Conservation (phyloP, 2,888 invertebrate species). For the Acanthosepion esculentum region DNA sequence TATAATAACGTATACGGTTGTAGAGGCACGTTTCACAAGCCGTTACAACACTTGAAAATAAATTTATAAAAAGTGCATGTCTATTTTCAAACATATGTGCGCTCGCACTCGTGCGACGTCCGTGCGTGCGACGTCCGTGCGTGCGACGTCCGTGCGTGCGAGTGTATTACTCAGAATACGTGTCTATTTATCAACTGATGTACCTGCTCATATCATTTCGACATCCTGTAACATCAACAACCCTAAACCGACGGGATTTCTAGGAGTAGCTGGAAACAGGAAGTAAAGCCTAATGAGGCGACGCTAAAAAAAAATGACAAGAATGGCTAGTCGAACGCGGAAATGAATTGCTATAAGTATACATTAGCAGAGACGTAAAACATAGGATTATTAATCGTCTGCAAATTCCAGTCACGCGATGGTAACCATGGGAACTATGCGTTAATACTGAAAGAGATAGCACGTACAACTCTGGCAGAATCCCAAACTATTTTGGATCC, state of each 20-base stretch:
- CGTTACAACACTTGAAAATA: too few species aligned
- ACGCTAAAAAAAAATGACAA: background rate
- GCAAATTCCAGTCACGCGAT: slow-evolving; percentile 33
- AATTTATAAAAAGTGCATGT: too few species aligned
- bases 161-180: background rate
- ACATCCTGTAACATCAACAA: too few species aligned
- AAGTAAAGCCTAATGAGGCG: background rate
- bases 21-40: too few species aligned
- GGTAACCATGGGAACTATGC: slow-evolving; percentile 33
- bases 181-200: too few species aligned
- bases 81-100: too few species aligned
- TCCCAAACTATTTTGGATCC: background rate
- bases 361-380: background rate
- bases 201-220: too few species aligned
- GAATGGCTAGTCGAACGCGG: background rate
- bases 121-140: too few species aligned
- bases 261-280: background rate
- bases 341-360: background rate
- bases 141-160: too few species aligned
- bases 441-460: background rate
- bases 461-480: background rate
- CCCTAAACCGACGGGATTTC: too few species aligned
- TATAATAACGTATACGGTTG: too few species aligned
- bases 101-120: too few species aligned
- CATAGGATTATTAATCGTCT: background rate